Conservation (phyloP, 2,797 vertebrate species). For the Sitta carolinensis region DNA sequence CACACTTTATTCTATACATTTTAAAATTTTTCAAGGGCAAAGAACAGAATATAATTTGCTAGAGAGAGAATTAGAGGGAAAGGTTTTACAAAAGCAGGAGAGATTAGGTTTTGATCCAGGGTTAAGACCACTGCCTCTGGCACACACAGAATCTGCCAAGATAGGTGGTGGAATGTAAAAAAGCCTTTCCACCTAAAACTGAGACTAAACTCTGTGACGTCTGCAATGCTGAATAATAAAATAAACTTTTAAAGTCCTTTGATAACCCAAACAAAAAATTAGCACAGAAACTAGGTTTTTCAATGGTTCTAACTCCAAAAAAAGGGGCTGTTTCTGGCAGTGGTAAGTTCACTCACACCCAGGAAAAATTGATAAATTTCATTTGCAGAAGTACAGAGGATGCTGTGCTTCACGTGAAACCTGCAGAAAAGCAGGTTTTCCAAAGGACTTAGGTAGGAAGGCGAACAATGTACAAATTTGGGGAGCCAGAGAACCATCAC, state of each 20-base stretch:
- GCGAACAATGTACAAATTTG: accelerated
- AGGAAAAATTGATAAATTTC: neutral
- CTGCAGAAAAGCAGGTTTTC: neutral
- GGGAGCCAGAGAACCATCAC: neutral
- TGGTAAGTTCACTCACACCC: neutral
- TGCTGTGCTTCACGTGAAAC: neutral
- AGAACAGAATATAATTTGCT: slow-evolving; percentile 62
- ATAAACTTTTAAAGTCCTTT: neutral
- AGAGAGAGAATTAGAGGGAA: slow-evolving; percentile 37
- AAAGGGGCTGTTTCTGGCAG: neutral
- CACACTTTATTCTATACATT: slow-evolving; percentile 49
- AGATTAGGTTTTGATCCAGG: slow-evolving; percentile 63
- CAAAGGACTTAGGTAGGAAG: neutral
- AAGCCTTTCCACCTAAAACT: neutral
- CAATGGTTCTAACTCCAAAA: neutral
- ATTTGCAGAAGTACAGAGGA: neutral
- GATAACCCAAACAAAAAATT: neutral
- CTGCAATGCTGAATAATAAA: neutral
- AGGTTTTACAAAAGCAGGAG: slow-evolving; percentile 34
- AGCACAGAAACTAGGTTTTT: neutral
- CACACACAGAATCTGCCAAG: neutral
- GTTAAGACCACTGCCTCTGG: slow-evolving; percentile 39
- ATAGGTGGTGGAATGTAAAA: neutral
- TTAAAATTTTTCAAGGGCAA: slow-evolving; percentile 67
- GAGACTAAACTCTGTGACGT: neutral